A percentile compares a stretch with the other conserved stretches of the same genome.
Conservation (phyloP, 2,797 vertebrate genomes). For the Triplophysa bombifrons region DNA sequence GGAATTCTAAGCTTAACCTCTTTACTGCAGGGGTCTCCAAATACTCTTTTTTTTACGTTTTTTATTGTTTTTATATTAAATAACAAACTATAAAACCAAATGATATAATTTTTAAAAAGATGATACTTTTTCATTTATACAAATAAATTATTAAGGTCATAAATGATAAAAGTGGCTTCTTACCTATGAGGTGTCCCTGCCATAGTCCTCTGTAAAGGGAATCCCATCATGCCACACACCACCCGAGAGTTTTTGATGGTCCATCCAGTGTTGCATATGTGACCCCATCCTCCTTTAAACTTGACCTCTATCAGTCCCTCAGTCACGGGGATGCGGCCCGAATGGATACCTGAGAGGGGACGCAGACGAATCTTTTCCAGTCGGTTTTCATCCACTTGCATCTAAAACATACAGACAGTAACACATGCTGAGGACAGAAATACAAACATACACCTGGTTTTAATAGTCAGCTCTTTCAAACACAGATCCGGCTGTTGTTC, state of each 20-base stretch:
- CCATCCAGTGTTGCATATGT: slow-evolving; percentile 91
- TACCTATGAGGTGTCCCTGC: slow-evolving; percentile 76
- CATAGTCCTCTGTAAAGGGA: slow-evolving; percentile 86
- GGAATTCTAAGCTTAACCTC: no score
- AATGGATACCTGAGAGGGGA: slow-evolving; percentile 71
- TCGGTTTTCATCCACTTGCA: slow-evolving; percentile 82
- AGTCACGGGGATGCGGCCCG: slow-evolving; percentile 77
- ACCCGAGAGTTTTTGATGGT: slow-evolving; percentile 85
- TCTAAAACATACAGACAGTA: slow-evolving; percentile 55
- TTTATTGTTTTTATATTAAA: no score
- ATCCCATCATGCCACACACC: slow-evolving; percentile 95
- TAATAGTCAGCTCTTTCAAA: not conserved
- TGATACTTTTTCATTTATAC: no score
- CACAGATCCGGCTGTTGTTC: not conserved
- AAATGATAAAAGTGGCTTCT: not conserved
- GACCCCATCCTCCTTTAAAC: slow-evolving; percentile 83
- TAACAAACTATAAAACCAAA: no score
- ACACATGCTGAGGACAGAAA: not conserved
- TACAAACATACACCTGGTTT: not conserved
- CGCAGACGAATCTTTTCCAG: slow-evolving; percentile 89
- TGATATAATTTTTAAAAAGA: no score
- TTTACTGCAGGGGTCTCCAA: no score
- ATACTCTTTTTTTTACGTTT: no score
- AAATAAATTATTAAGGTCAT: no score
- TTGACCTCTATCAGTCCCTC: slow-evolving; percentile 93